A percentile compares a stretch with the other conserved stretches of the same genome.
Conservation (phyloP, 2,888 invertebrate species). For the Cordilura impudica region DNA sequence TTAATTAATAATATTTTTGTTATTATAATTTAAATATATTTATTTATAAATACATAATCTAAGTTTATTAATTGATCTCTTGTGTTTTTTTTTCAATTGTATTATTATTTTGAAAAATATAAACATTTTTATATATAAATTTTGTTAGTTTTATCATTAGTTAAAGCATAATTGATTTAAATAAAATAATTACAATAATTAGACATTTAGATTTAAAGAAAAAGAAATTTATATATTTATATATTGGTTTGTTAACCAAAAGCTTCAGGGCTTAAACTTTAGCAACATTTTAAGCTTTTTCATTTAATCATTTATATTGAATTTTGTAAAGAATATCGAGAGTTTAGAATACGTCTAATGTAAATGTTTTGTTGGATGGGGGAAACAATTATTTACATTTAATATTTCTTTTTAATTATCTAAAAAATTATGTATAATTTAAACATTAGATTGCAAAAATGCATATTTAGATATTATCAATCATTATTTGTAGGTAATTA, state of each 20-base stretch:
- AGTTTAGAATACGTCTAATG: background rate
- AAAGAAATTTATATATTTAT: background rate
- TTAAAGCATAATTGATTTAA: slow-evolving; percentile 20
- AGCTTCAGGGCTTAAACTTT: background rate
- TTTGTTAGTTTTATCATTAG: slow-evolving; percentile 3
- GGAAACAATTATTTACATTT: background rate
- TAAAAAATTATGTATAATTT: background rate
- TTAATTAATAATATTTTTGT: slow-evolving; percentile 30
- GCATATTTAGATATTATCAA: background rate
- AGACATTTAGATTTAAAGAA: slow-evolving; percentile 46
- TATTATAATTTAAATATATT: slow-evolving; percentile 66
- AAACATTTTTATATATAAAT: slow-evolving; percentile 30
- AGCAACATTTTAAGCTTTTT: background rate
- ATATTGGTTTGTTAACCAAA: background rate
- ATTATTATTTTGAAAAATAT: slow-evolving; percentile 42
- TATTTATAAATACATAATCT: slow-evolving; percentile 45
- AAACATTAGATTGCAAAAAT: background rate
- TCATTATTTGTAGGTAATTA: too few species aligned
- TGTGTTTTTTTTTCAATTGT: slow-evolving; percentile 30
- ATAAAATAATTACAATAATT: slow-evolving; percentile 45
- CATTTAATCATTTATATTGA: background rate
- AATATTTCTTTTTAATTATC: background rate
- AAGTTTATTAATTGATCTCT: slow-evolving; percentile 59
- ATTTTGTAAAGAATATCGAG: background rate
- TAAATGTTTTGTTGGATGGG: background rate